Base-by-base conservation (phyloP, 2,888 invertebrate species). In the Parnassius smintheus region DNA sequence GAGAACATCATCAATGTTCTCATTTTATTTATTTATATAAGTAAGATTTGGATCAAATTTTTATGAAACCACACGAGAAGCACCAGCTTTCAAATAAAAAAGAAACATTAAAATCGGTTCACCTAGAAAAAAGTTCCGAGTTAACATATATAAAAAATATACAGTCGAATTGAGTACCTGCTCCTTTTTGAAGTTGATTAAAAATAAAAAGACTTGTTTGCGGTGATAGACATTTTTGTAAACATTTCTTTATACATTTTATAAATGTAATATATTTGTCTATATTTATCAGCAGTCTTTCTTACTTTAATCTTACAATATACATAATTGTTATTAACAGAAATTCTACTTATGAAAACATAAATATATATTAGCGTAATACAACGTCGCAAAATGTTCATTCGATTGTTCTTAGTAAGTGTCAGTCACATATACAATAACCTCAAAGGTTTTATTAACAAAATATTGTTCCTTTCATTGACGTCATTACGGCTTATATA, bases 211-310 rank as follows among this genome's bases (percentile, higher is more conserved):
- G 12, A 8, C n/a, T 22, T 11, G 51, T 52, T 35, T 52, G 7
- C n/a, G n/a, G 7, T 46, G 46, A 46, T 46, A 46, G 50, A 58
- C 22, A 44, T 51, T 55, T 61, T 44, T 53, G 53, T 57, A 54
- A 54, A 54, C 58, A 56, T 50, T 55, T 59, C 10, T 60, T 12
- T 60, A 57, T 60, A 64, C 64, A 64, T 60, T 56, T 64, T 35
- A 51, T 56, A 59, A 62, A 59, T 59, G 58, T 62, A 52, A 57
- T 49, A 53, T 49, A 57, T 62, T 9, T 9, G 3, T 46, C 35
- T 18, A 12, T 53, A 48, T 61, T 45, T 13, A 41, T 18, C 25
- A 22, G 48, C 48, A 61, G 45, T 62, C 53, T 56, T 35, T 46
- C 54, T 54, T 53, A 54, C n/a, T 22, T 59, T 45, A 56, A 12